phyloP scores from a whole-genome alignment of 2,797 vertebrate genomes.

The Spinus pinus region DNA sequence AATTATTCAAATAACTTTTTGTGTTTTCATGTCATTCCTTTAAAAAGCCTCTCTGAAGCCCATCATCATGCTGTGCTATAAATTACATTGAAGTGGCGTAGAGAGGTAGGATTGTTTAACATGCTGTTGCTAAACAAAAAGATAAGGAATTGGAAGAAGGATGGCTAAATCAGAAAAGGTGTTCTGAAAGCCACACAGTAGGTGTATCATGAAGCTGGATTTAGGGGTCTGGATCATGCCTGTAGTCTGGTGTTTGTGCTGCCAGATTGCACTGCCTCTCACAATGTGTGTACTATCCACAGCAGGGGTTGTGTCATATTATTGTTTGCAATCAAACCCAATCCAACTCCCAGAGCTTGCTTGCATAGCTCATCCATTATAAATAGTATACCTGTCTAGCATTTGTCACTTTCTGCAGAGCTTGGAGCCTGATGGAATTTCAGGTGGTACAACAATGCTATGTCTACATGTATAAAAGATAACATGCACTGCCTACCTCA shows the following conservation, averaged over 20 bases:
- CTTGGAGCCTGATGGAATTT: conserved; percentile 55
- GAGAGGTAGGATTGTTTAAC: neutral
- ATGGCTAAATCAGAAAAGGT: neutral
- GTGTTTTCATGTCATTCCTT: neutral
- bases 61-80: neutral
- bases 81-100: neutral
- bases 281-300: neutral
- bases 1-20: neutral
- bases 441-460: conserved; percentile 33
- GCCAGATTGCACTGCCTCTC: neutral
- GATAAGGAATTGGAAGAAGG: neutral
- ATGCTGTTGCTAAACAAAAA: neutral
- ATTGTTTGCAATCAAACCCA: conserved; percentile 55
- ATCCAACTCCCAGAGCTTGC: conserved; percentile 18
- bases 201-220: neutral
- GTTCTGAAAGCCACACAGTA: neutral
- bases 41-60: neutral
- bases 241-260: neutral
- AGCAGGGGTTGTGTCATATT: conserved; percentile 33
- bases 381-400: conserved; percentile 38
- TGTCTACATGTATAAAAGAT: conserved; percentile 57
- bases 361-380: conserved; percentile 62
- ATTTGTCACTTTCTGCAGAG: conserved; percentile 57
- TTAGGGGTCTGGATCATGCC: neutral
- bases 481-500: conserved; percentile 14